Evolutionary conservation across 2,888 invertebrate species (phyloP).

Genomic region (Parasteatoda lunata): DNA sequence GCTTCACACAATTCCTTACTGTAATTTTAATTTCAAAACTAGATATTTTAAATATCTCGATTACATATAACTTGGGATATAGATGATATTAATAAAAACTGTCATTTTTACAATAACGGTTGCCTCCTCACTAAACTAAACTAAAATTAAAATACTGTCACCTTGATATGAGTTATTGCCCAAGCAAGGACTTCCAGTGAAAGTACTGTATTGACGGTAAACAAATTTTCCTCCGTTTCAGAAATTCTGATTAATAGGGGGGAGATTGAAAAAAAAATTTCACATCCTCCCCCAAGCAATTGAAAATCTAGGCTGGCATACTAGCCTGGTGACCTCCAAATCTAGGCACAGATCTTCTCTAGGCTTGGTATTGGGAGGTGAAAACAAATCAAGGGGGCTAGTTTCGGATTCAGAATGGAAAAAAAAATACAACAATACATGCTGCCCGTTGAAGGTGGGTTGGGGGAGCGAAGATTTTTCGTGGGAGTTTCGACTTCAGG

Average conservation of each 20-base stretch:
- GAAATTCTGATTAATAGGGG: background rate
- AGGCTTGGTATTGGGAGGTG: background rate
- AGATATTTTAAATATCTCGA: too few species aligned
- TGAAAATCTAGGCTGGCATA: constrained; percentile 22
- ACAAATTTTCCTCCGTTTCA: constrained; percentile 16
- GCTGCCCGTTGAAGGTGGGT: constrained; percentile 24
- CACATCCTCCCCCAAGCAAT: background rate
- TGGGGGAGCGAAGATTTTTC: constrained; percentile 13
- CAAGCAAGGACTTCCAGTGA: constrained; percentile 47
- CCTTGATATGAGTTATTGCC: background rate
- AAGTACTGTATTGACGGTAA: constrained; percentile 33
- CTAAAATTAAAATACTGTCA: too few species aligned
- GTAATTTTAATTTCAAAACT: too few species aligned
- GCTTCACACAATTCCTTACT: too few species aligned
- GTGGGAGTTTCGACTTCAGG: constrained; percentile 35
- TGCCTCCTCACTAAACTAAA: too few species aligned
- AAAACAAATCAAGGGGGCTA: constrained; percentile 23
- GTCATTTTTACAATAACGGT: too few species aligned
- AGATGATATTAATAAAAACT: too few species aligned
- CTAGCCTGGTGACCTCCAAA: constrained; percentile 65
- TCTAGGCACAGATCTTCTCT: constrained; percentile 46
- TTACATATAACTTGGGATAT: too few species aligned
- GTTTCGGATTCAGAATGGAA: constrained; percentile 27
- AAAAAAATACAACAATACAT: constrained; percentile 34
- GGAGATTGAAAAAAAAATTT: background rate